Conservation (phyloP, 2,113 vertebrate genomes). For the Bubo bubo region DNA sequence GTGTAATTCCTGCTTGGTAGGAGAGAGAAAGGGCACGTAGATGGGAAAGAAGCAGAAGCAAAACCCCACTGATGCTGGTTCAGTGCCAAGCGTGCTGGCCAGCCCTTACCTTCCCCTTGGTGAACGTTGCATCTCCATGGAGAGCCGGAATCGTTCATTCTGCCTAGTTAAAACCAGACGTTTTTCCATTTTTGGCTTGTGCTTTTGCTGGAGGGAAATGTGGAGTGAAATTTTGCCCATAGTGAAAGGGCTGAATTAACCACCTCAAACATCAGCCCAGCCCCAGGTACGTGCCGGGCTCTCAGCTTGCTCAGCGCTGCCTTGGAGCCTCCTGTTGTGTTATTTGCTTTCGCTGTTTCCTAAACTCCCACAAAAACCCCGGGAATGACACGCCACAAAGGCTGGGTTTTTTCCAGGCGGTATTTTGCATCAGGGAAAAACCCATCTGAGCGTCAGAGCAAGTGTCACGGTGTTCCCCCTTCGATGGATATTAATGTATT, state of each 20-base stretch:
- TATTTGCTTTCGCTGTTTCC: not conserved
- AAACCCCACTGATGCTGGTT: not conserved
- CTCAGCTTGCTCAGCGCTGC: not conserved
- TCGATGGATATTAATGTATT: not conserved
- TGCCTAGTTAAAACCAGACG: not conserved
- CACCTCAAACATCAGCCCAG: not conserved
- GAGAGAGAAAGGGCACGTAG: not conserved
- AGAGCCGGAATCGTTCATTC: not conserved
- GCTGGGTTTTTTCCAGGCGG: not conserved
- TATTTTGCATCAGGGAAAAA: slow-evolving; percentile 25
- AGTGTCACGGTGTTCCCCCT: not conserved
- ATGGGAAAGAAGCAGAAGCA: not conserved
- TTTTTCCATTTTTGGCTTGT: not conserved
- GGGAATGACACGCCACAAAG: not conserved
- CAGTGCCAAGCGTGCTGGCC: not conserved
- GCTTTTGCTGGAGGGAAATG: not conserved
- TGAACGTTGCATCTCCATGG: not conserved
- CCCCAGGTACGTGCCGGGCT: not conserved
- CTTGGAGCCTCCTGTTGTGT: not conserved
- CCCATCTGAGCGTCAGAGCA: not conserved
- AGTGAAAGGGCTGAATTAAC: not conserved
- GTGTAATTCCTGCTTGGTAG: not conserved
- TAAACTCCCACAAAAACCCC: not conserved
- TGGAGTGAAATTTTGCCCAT: not conserved
- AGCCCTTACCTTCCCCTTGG: not conserved